Base-by-base conservation (phyloP, 2,797 vertebrate genomes). In the Euthynnus affinis region DNA sequence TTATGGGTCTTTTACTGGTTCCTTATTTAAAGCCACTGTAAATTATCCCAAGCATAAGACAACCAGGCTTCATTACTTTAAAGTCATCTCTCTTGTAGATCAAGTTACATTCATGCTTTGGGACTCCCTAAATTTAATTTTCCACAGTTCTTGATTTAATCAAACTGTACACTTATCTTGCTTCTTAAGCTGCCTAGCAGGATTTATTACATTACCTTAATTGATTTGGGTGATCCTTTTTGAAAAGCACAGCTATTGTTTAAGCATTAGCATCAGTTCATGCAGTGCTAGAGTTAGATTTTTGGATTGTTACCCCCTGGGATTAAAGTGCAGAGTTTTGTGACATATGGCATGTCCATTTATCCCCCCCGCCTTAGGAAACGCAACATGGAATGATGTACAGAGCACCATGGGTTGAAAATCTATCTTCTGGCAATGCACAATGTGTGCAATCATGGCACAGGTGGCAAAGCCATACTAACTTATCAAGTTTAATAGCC, bases 131-230 rank as follows among this genome's bases (percentile, higher is more conserved):
- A 74, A 81, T 71, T n/a, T 40, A 51, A 71, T 70, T 74, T 58
- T 59, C 51, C 48, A 48, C 63, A 72, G 32, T 76, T 82, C 76
- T 81, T 23, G 20, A 69, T 88, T 88, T 85, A 89, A 90, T 80
- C 82, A 71, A 25, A 34, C 23, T 70, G 67, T 12, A 25, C 57
- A 56, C 74, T 87, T 76, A 83, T 84, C 84, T 63, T 53, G 37
- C 65, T 60, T 58, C 68, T 77, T 83, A 83, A 92, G 80, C 89
- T 57, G 64, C 77, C 82, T 83, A 53, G 23, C 46, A 40, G 86
- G 85, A 87, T 92, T 89, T 91, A 85, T 92, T 86, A 83, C 91
- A 91, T 93, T 90, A 92, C 61, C 83, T 56, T 92, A 89, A 93
- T 91, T 92, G 89, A 89, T 87, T 74, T 74, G 53, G 69, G n/a